Evolutionary conservation across 2,797 vertebrate species (phyloP).

Genomic region (Sebastes matsubarae): DNA sequence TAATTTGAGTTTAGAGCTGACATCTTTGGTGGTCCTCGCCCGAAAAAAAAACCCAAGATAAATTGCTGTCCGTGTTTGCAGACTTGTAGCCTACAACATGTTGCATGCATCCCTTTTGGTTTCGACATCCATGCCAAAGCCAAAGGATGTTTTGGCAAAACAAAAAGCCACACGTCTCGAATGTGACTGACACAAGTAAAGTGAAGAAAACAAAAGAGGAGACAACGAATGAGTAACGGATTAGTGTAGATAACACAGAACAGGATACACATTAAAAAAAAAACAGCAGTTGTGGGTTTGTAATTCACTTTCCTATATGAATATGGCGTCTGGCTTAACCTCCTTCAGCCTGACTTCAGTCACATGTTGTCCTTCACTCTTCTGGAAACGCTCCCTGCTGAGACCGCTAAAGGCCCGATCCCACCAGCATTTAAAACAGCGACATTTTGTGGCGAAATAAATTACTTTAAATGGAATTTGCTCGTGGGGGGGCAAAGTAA

Average conservation of each 20-base stretch:
- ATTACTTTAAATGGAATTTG: neutral
- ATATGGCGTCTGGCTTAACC: neutral
- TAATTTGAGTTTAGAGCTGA: conserved; percentile 60
- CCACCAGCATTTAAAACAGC: neutral
- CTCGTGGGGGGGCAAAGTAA: neutral
- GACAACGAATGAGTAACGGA: conserved; percentile 1
- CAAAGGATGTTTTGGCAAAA: conserved; percentile 71
- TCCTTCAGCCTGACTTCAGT: neutral
- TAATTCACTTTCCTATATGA: neutral
- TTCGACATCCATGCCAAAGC: conserved; percentile 52
- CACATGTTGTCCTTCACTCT: neutral
- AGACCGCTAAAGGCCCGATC: neutral
- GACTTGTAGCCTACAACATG: conserved; percentile 64
- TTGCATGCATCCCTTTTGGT: conserved; percentile 62
- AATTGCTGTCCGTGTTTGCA: conserved; percentile 39
- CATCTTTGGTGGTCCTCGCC: conserved; percentile 75
- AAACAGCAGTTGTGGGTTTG: neutral
- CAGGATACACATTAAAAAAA: neutral
- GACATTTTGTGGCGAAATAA: neutral
- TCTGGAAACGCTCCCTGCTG: conserved; percentile 1
- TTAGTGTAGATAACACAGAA: neutral
- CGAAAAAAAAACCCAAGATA: neutral
- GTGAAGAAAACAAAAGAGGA: conserved; percentile 24
- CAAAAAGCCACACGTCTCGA: conserved; percentile 51
- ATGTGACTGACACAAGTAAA: conserved; percentile 41